Base-by-base conservation (phyloP, 2,888 invertebrate species). In the Rhimphoctona megacephalus region DNA sequence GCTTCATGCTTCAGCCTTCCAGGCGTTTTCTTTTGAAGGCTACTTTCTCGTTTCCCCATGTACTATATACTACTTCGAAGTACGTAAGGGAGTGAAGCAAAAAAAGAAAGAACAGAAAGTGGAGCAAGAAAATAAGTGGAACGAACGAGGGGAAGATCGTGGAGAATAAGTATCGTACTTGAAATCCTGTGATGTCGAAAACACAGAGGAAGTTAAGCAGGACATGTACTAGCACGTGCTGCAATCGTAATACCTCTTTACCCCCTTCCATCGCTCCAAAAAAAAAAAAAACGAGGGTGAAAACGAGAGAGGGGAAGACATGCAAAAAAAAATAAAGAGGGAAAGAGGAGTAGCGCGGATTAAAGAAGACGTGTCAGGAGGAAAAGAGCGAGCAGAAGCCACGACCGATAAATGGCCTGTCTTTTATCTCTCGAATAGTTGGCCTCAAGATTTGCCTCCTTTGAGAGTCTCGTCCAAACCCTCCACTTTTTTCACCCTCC, bases 381-480 rank as follows among this genome's bases (percentile, higher is more conserved):
- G 81, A 66, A 85, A 52, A 69, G 69, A 81, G 69, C 74, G 66
- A 87, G 78, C 52, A 66, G 81, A 70, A 77, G 70, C 66, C 46
- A 64, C 69, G 54, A 67, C 66, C 80, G 83, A 87, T 79, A 83
- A 87, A 87, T 82, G 79, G 73, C 73, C 72, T 61, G 85, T 87
- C 83, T 69, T 78, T 83, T 85, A 79, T 87, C 85, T 84, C 73
- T 79, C 77, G 83, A 76, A 85, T 81, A 82, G 76, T 52, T 61
- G 73, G 54, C 33, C 46, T 25, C 67, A 61, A 66, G 52, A 57
- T 64, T 49, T 77, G 36, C 64, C 52, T 78, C 66, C 17, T 64
- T 64, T 54, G 66, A 61, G 46, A 19, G 19, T 33, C 76, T 61
- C 46, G 30, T 69, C 52, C 66, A n/a, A 22, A 25, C 52, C 76